Percentiles rank a stretch among this genome's conserved stretches.
These are phyloP conservation scores for Anoplopoma fimbria DNA, from an alignment of 2,113 vertebrate species.

Conservation along the genomic window DNA sequence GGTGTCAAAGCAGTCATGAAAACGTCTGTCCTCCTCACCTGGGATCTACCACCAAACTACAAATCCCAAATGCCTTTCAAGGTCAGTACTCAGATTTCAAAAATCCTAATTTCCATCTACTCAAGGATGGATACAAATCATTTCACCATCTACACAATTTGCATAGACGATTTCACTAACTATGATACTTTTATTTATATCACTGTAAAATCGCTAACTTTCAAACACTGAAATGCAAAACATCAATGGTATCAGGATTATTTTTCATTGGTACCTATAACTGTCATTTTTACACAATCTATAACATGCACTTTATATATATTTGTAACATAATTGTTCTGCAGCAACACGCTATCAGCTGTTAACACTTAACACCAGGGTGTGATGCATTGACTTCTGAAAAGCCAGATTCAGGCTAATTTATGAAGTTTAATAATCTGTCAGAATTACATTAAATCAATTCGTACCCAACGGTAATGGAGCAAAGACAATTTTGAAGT, in stretches of 20 bases:
- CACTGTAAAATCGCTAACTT: background rate
- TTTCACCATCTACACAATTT: background rate
- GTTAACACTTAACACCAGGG: conserved; percentile 2
- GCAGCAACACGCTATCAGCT: background rate
- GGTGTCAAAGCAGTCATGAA: conserved; percentile 97
- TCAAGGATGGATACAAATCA: background rate
- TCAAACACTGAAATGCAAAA: background rate
- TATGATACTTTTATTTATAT: no score
- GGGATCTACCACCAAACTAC: conserved; percentile 97
- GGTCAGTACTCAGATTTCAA: conserved; percentile 81
- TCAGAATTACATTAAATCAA: conserved; percentile 50
- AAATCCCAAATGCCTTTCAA: conserved; percentile 95
- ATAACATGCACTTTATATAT: background rate
- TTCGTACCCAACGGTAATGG: conserved; percentile 39
- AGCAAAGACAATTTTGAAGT: conserved; percentile 57
- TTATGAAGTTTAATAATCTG: conserved; percentile 54
- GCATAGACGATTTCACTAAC: background rate
- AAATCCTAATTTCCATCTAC: background rate
- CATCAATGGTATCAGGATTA: background rate
- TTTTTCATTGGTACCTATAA: background rate
- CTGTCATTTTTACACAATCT: background rate
- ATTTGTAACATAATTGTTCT: conserved; percentile 2
- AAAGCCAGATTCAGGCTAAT: conserved; percentile 23
- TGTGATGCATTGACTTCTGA: conserved; percentile 20
- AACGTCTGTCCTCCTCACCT: conserved; percentile 96